Evolutionary conservation across 2,888 invertebrate species (phyloP), one percentile per base, ranked within the genome.

Genomic region (Eurytoma adleriae): DNA sequence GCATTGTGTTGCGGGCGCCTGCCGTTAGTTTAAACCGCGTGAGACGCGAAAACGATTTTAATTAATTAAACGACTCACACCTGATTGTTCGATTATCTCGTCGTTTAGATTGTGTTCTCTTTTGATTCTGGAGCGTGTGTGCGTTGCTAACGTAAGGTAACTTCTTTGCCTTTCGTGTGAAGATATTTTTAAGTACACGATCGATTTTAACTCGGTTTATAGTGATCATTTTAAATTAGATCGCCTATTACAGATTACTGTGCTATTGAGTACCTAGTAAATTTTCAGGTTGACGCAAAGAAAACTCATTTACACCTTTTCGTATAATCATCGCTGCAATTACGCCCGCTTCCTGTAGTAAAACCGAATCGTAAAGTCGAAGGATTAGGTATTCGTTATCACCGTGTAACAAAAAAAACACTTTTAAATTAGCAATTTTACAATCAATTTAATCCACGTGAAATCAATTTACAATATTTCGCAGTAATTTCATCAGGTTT

Each of bases 321-420:
- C 2, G 16, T 40, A 40, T 1, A 16, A 64, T 62, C 40, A 40
- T n/a, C 40, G 7, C 24, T 13, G 24, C 30, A 30, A 30, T 27
- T 62, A n/a, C 62, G 13, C 27, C 16, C 16, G 16, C 40, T 64
- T 64, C 64, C 27, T 40, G 30, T n/a, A 3, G 30, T 30, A 64
- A 64, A n/a, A 3, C n/a, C 16, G 30, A 64, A 30, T 64, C 64
- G 64, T 64, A 64, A 64, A 64, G 12, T 52, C 52, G 52, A 52
- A 7, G 14, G 3, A 52, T 16, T 52, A 2, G 18, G 30, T 40
- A 64, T 64, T 64, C 40, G 30, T 10, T n/a, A 30, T 2, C n/a
- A 30, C 14, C 14, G 16, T 27, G 18, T 20, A 5, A 64, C 62
- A n/a, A 27, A 50, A 50, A 52, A 52, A 16, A 52, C 52, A 30